Conservation (phyloP, 2,797 vertebrate species). For the Chiloscyllium punctatum region DNA sequence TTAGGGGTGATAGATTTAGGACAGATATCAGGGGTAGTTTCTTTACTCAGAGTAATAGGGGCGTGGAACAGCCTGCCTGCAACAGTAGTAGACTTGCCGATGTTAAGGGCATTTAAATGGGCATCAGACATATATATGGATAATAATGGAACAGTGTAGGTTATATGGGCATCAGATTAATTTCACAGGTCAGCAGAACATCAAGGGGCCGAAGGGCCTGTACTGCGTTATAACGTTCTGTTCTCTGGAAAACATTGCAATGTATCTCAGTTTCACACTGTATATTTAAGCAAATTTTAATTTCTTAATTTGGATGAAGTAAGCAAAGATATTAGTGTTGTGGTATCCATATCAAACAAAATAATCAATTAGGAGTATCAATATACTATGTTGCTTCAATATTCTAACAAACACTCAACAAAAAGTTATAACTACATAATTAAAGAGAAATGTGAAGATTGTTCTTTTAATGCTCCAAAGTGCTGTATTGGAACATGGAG, state of each 20-base stretch:
- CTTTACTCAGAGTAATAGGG: no score
- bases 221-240: no score
- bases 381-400: background rate
- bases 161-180: no score
- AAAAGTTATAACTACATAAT: background rate
- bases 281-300: background rate
- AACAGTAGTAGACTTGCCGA: no score
- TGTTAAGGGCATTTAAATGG: no score
- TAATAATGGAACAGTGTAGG: no score
- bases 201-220: no score
- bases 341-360: background rate
- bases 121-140: no score
- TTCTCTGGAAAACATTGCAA: background rate
- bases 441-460: background rate
- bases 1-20: no score
- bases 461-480: background rate
- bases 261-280: background rate
- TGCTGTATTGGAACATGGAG: background rate
- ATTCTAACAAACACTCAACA: background rate
- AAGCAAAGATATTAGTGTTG: background rate
- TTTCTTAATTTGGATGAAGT: background rate
- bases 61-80: no score
- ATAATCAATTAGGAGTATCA: background rate
- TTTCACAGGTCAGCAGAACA: no score
- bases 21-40: no score